Base-by-base conservation (phyloP, 2,113 vertebrate species). In the Chunga burmeisteri region DNA sequence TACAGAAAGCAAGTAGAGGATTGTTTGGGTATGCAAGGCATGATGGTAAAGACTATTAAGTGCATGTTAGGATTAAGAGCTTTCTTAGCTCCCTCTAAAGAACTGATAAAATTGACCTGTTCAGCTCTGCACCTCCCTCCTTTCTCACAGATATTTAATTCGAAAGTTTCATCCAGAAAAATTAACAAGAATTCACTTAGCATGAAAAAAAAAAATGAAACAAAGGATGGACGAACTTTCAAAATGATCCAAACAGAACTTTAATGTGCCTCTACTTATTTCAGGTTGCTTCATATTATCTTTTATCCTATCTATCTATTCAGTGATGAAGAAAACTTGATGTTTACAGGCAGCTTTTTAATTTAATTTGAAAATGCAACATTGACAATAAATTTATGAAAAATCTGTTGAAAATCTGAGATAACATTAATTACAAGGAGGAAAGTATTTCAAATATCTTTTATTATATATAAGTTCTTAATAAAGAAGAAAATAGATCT, bases 1-100 rank as follows among this genome's bases (percentile, higher is more conserved):
- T 84, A 81, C 26, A 30, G 81, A 96, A 78, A 89, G 34, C 84
- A 94, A 95, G 86, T 73, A 91, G 84, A 85, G 81, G 94, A 91
- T 44, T 95, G 68, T 73, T 93, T 85, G 70, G 52, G 61, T 87
- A 94, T 89, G 84, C 52, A 73, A 92, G 88, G 85, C 67, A 93
- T 68, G 81, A 81, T 58, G 71, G 53, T 78, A 83, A 73, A 86
- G 86, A 63, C 63, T 70, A 82, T 50, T 81, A 78, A 79, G 20
- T 78, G 77, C 55, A 78, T 30, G 42, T 74, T 55, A 59, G 83
- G 68, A 94, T 96, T 96, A 94, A 94, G 71, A 80, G 91, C 50
- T 95, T 89, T 96, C 78, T 82, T 36, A 47, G 11, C 34, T 72
- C 65, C 59, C 46, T 91, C 53, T 20, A 61, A 91, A 70, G 52